Evolutionary conservation across 2,888 invertebrate genomes (phyloP), one percentile per base, ranked within the genome.

Genomic region (Trissonchulus sp.): DNA sequence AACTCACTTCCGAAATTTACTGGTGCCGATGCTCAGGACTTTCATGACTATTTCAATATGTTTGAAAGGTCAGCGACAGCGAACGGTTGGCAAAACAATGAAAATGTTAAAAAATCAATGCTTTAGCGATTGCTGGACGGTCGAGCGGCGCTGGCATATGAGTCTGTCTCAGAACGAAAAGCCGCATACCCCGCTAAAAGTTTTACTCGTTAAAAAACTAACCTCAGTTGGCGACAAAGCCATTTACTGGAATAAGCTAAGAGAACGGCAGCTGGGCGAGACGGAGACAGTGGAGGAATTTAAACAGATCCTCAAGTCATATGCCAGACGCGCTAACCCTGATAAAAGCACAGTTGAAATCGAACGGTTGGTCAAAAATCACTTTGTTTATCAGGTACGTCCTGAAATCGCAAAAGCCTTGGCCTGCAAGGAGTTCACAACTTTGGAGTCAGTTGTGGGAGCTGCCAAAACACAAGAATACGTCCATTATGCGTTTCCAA

Each of bases 261-360:
- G 48, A 23, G 48, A 48, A 23, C 48, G 48, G 48, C 48, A 48
- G 23, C 48, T 15, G 48, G 48, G 48, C 8, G 48, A 48, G 48
- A 15, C 48, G 23, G 48, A 48, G 48, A 48, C 48, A 48, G 48
- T 48, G 8, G 48, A 48, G 23, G 48, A 48, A 48, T 48, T 48
- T 48, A 48, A 48, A 48, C 48, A 48, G 23, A 48, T 48, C 23
- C 48, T 48, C 23, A 48, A 15, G 48, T 48, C 48, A 48, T 48
- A 48, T 48, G 48, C 48, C 48, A 48, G 48, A 48, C 48, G 48
- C 48, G 48, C 48, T 48, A 48, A 48, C 23, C 48, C 48, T 48
- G 48, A 48, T 48, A 48, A 48, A 48, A 23, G 48, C 23, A 48
- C 48, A 48, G 48, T 23, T 48, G 48, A 48, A 23, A 48, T 48